A percentile compares a stretch with the other conserved stretches of the same genome.
Conservation (phyloP, 2,888 invertebrate species). For the Prenolepis imparis region DNA sequence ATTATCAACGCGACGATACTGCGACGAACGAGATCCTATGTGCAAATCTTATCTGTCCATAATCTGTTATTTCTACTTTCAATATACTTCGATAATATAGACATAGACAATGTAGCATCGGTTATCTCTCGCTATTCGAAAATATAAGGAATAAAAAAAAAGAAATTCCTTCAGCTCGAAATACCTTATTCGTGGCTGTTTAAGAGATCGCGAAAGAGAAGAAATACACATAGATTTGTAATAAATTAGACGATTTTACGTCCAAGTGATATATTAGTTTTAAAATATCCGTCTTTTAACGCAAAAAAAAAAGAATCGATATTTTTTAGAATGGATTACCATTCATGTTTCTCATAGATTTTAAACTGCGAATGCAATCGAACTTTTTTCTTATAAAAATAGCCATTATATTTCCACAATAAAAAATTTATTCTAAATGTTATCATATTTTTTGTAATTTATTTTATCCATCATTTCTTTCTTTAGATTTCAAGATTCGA, state of each 20-base stretch:
- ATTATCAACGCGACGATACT: neutral
- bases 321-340: neutral
- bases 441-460: neutral
- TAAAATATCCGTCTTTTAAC: neutral
- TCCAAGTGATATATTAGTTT: neutral
- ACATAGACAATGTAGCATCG: neutral
- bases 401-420: neutral
- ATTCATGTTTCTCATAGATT: neutral
- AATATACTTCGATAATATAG: neutral
- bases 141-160: slow-evolving; percentile 2
- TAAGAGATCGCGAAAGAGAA: neutral
- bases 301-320: neutral
- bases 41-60: neutral
- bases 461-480: neutral
- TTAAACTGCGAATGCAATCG: neutral
- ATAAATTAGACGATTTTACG: neutral
- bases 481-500: neutral
- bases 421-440: neutral
- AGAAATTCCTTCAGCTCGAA: neutral
- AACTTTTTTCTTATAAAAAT: neutral
- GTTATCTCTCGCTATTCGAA: neutral
- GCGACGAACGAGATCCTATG: neutral
- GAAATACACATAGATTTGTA: neutral
- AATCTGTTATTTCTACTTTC: neutral
- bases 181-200: neutral